A percentile compares a stretch with the other conserved stretches of the same genome.
These are phyloP conservation scores for Pteronotus mesoamericanus DNA, from an alignment of 2,797 vertebrate species.

Conservation along the genomic window DNA sequence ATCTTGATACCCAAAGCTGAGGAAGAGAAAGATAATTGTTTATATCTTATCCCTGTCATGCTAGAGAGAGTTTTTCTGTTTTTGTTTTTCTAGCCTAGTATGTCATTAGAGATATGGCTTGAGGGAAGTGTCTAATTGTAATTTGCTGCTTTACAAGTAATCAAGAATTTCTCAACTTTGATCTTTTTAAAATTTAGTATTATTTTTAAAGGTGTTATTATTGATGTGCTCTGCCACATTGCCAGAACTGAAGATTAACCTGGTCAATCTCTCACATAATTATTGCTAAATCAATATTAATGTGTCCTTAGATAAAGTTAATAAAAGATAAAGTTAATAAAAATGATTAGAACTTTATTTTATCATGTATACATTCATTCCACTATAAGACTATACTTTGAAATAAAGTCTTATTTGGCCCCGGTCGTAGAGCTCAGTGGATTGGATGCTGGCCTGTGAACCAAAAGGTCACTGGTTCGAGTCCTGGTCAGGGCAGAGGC, in stretches of 20 bases:
- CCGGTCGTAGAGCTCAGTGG: no score
- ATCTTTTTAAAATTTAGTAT: not conserved
- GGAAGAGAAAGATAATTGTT: not conserved
- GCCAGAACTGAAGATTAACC: not conserved
- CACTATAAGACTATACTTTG: not conserved
- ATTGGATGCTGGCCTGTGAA: no score
- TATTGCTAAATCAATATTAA: not conserved
- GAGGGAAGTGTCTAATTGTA: not conserved
- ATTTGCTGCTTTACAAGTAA: not conserved
- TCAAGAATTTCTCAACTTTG: not conserved
- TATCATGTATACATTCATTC: not conserved
- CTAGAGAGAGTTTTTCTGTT: not conserved
- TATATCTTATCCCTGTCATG: not conserved
- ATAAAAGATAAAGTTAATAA: not conserved
- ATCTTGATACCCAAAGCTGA: not conserved
- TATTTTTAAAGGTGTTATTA: not conserved
- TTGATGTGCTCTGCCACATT: not conserved
- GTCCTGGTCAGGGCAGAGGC: no score
- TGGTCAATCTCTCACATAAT: not conserved
- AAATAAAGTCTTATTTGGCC: not conserved
- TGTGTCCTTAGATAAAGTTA: not conserved
- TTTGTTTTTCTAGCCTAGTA: not conserved
- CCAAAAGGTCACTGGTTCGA: no score
- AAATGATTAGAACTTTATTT: not conserved
- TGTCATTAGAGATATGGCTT: not conserved